These are phyloP conservation scores for Dendrolimus pini DNA, from an alignment of 2,888 invertebrate species.

Conservation along the genomic window DNA sequence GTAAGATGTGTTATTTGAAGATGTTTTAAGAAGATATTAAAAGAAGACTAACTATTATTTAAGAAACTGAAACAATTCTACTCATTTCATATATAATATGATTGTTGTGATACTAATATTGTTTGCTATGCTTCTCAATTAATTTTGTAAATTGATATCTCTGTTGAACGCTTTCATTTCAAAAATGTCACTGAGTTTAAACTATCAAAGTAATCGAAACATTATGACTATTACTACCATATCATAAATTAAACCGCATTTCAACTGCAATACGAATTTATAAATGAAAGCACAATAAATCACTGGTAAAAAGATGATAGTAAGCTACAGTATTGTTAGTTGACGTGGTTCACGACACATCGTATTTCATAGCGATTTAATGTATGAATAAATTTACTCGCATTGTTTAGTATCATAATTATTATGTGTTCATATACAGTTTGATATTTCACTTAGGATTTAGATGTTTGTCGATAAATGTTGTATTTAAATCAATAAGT, in stretches of 20 bases:
- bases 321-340: conserved; percentile 33
- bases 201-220: no score
- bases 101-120: no score
- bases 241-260: not conserved
- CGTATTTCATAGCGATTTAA: conserved; percentile 48
- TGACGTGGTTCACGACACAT: conserved; percentile 22
- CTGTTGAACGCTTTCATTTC: no score
- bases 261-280: conserved; percentile 10
- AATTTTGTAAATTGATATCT: no score
- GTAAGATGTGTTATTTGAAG: no score
- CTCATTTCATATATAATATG: no score
- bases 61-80: no score
- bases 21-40: no score
- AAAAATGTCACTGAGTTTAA: no score
- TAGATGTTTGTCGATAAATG: conserved; percentile 8
- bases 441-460: conserved; percentile 14
- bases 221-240: no score
- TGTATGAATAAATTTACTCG: conserved; percentile 35
- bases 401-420: conserved; percentile 28
- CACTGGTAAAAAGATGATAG: conserved; percentile 35
- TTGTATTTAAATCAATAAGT: not conserved
- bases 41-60: no score
- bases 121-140: no score
- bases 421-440: conserved; percentile 29
- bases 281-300: conserved; percentile 28